Base-by-base conservation (phyloP, 2,888 invertebrate species). In the Dryococelus australis region DNA sequence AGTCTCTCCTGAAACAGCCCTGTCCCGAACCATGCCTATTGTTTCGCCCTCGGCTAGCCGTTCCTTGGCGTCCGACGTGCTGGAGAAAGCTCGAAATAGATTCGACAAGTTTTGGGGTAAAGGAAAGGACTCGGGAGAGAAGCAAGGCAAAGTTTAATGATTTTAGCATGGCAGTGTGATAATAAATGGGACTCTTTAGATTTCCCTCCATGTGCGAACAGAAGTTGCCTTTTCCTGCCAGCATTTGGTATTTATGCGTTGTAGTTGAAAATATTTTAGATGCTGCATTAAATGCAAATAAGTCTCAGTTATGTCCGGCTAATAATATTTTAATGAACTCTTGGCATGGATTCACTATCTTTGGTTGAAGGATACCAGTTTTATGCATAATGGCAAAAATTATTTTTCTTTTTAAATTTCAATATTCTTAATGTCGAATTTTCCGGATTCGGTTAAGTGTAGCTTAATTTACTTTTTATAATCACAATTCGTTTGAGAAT, bases 91-190 rank as follows among this genome's bases (percentile, higher is more conserved):
- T 90, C 95, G 97, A 90, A 96, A 95, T 92, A 95, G 97, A 90
- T 97, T 97, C 92, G 97, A 97, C 92, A 96, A 96, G 91, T 97
- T 97, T 92, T 97, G 97, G 97, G 96, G 96, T 89, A 96, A 95
- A 90, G 90, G 91, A 88, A 92, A 91, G 88, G 91, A 91, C 65
- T 89, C 90, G 86, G 85, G 89, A 80, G 90, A 90, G 43, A 89
- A 90, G 84, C 89, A 90, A 87, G 90, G 90, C 80, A 89, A 90
- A 89, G 88, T 90, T 89, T 88, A 90, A 28, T 65, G 6, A n/a
- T 65, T 16, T 65, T 65, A 65, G 65, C 65, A 65, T 65, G 65
- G n/a, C 65, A 65, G n/a, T 65, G 65, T 65, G 65, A 65, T 65
- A 65, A 16, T 65, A 65, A 65, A 8, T 65, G 65, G 65, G 65